Base-by-base conservation (phyloP, 1,140 invertebrate genomes). In the Drosophila ohnishii region DNA sequence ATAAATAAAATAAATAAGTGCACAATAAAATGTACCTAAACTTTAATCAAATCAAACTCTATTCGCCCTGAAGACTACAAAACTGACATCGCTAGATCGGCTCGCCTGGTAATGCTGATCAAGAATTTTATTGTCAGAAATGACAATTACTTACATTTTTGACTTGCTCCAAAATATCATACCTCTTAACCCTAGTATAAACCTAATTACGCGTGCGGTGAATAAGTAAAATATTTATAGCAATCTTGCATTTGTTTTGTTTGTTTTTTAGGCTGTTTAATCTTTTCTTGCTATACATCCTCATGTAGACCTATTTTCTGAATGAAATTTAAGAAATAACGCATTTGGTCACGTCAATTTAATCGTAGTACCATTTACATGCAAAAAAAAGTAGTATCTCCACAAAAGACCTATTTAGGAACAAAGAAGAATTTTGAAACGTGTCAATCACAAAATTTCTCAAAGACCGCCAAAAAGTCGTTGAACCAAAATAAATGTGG, bases 271-370 rank as follows among this genome's bases (percentile, higher is more conserved):
- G 19, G 8, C 34, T 37, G 14, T 10, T 8, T 14, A 53, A 37
- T 22, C 8, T n/a, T 50, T 37, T 55, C 13, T 34, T 53, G 32
- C 2, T 56, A 25, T 66, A 35, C 37, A 37, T 32, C 22, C 22
- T 8, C 13, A 35, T n/a, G 40, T 39, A 57, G 63, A 40, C 69
- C 57, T 51, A 73, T 55, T 73, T 62, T 73, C 64, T 73, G n/a
- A 73, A 73, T 73, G 48, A 72, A 39, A 10, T 19, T 10, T n/a
- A 25, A 13, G 14, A 45, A 61, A 11, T 16, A 55, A 14, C 11
- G 16, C 28, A n/a, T 16, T 25, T 19, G 13, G 57, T 22, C 70
- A 73, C 70, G 70, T 71, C 8, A 11, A 34, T 7, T n/a, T 5
- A 51, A 51, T 45, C 56, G 14, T 45, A 25, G n/a, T 51, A 45